phyloP scores from a whole-genome alignment of 2,888 invertebrate genomes.

The Plebejus anna region DNA sequence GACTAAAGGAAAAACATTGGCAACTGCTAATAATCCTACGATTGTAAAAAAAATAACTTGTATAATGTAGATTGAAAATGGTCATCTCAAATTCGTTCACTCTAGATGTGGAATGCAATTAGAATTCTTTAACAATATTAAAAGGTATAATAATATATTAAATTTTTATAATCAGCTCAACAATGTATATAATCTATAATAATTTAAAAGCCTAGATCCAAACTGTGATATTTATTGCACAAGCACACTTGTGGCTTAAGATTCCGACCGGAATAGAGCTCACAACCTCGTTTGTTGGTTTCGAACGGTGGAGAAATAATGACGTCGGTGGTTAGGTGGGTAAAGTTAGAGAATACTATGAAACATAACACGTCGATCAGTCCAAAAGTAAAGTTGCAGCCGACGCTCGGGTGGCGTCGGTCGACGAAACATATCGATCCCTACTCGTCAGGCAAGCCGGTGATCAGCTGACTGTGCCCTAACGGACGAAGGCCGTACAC shows the following conservation, averaged over 20 bases:
- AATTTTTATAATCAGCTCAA: conserved; percentile 82
- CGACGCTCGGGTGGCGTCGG: conserved; percentile 3
- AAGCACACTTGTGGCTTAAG: conserved; percentile 80
- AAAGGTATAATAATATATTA: conserved; percentile 82
- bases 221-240: conserved; percentile 82
- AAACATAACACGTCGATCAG: conserved; percentile 27
- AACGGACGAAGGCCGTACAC: conserved; percentile 42
- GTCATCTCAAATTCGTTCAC: conserved; percentile 80
- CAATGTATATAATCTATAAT: conserved; percentile 83
- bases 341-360: conserved; percentile 41
- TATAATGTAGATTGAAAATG: conserved; percentile 79
- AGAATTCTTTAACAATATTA: conserved; percentile 81
- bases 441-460: conserved; percentile 46
- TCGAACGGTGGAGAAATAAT: conserved; percentile 57
- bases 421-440: conserved; percentile 37
- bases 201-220: conserved; percentile 81
- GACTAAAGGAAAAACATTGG: conserved; percentile 86
- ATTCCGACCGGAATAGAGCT: conserved; percentile 78
- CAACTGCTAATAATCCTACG: conserved; percentile 79
- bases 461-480: conserved; percentile 48
- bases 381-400: conserved; percentile 15
- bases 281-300: conserved; percentile 78
- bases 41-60: conserved; percentile 78
- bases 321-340: conserved; percentile 56
- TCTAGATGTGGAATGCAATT: conserved; percentile 81